Base-by-base conservation (phyloP, 2,113 vertebrate species). In the Sprattus sprattus region DNA sequence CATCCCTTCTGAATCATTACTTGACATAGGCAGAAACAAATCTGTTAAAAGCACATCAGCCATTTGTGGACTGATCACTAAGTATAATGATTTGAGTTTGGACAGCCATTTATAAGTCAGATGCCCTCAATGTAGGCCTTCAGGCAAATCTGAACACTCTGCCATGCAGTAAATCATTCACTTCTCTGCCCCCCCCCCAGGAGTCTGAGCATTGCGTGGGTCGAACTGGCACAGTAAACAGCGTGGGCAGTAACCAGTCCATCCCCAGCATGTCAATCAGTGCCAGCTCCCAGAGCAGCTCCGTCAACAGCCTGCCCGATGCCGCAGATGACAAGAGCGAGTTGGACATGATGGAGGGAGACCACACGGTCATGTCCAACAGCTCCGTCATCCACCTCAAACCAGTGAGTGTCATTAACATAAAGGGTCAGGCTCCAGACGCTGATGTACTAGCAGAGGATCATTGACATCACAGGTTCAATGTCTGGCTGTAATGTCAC, bases 181-280 rank as follows among this genome's bases (percentile, higher is more conserved):
- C 32, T 78, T 78, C 71, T 39, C 71, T 15, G 4, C 13, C 45
- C 0, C 88, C n/a, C 85, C 83, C 85, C 85, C 90, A 99, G 98
- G 98, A 99, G 82, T 95, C 96, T 89, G 98, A 99, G 87, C 95
- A 97, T 32, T 9, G 54, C 88, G 96, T 96, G 78, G 95, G 97
- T 86, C 94, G 96, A 90, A 98, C 97, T 0, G 98, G 98, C 90
- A 99, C 98, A 8, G 98, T 99, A 90, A 99, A 98, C 91, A 99
- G 98, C 81, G 97, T 99, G 22, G 98, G 98, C 88, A 99, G 98
- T 92, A 99, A 97, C 94, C 98, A 99, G 89, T 99, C 98, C 92
- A 99, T 99, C 92, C 98, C 98, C 89, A 99, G 98, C 91, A 99
- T 99, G 98, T 99, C 98, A 87, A 99, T 99, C 94, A 99, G 98